A percentile compares a stretch with the other conserved stretches of the same genome.
phyloP scores from a whole-genome alignment of 2,797 vertebrate species.

The Halcyon badia region DNA sequence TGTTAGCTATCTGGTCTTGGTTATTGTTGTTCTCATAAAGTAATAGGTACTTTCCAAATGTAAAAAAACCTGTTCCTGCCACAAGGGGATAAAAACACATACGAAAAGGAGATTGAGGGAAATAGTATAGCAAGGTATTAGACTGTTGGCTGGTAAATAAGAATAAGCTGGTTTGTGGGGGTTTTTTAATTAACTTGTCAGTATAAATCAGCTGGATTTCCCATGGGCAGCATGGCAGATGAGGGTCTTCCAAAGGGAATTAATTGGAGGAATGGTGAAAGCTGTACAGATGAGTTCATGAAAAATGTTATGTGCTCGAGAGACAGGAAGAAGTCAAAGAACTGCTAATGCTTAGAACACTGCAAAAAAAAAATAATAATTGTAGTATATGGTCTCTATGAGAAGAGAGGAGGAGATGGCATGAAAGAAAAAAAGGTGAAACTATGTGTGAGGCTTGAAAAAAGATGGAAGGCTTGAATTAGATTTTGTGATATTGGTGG shows the following conservation, averaged over 20 bases:
- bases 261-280: conserved; percentile 16
- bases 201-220: conserved; percentile 55
- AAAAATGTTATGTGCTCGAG: background rate
- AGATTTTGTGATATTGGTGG: background rate
- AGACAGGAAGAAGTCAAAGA: background rate
- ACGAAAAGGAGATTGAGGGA: background rate
- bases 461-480: background rate
- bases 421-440: background rate
- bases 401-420: background rate
- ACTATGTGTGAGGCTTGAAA: background rate
- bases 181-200: conserved; percentile 60
- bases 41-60: background rate
- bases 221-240: conserved; percentile 15
- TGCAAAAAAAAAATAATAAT: background rate
- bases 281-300: conserved; percentile 16
- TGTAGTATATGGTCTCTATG: background rate
- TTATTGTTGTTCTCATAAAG: background rate
- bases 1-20: background rate
- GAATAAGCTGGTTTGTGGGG: background rate
- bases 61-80: background rate
- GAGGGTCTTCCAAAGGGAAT: conserved; percentile 37
- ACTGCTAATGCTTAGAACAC: background rate
- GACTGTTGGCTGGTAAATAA: conserved; percentile 49
- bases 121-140: background rate
- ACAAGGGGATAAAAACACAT: background rate